phyloP scores from a whole-genome alignment of 1,140 invertebrate genomes.

The Drosophila pachea region DNA sequence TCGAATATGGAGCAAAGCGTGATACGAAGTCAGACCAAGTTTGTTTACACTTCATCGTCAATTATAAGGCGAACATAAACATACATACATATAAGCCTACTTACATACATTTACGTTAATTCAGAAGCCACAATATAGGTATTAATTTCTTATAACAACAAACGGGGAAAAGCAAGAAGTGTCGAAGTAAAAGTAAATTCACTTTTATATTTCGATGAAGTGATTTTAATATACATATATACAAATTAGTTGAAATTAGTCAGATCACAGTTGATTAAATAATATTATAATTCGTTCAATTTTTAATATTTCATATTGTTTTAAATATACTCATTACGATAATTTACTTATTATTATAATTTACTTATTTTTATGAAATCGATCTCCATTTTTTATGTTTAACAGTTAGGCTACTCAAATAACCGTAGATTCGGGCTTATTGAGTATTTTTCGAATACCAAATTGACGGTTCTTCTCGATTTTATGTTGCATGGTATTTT shows the following conservation, averaged over 20 bases:
- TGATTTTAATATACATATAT: not conserved
- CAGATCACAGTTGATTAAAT: too few species aligned
- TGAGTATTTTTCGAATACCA: too few species aligned
- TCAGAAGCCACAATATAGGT: slow-evolving; percentile 13
- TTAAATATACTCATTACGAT: too few species aligned
- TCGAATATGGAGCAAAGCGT: slow-evolving; percentile 52
- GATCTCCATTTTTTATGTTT: too few species aligned
- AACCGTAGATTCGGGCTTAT: too few species aligned
- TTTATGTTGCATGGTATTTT: slow-evolving; percentile 7
- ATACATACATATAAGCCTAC: not conserved
- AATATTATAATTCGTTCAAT: too few species aligned
- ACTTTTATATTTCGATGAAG: slow-evolving; percentile 46
- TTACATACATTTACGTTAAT: not conserved
- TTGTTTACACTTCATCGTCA: slow-evolving; percentile 20
- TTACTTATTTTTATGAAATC: too few species aligned
- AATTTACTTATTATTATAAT: too few species aligned
- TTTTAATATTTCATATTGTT: too few species aligned
- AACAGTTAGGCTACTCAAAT: too few species aligned
- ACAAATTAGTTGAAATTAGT: not conserved
- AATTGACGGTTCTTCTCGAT: not conserved
- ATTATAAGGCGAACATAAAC: slow-evolving; percentile 4
- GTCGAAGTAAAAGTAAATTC: slow-evolving; percentile 51
- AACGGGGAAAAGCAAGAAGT: slow-evolving; percentile 28
- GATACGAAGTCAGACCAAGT: slow-evolving; percentile 40
- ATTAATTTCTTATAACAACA: slow-evolving; percentile 62